Base-by-base conservation (phyloP, 2,888 invertebrate genomes). In the Plagodis pulveraria region DNA sequence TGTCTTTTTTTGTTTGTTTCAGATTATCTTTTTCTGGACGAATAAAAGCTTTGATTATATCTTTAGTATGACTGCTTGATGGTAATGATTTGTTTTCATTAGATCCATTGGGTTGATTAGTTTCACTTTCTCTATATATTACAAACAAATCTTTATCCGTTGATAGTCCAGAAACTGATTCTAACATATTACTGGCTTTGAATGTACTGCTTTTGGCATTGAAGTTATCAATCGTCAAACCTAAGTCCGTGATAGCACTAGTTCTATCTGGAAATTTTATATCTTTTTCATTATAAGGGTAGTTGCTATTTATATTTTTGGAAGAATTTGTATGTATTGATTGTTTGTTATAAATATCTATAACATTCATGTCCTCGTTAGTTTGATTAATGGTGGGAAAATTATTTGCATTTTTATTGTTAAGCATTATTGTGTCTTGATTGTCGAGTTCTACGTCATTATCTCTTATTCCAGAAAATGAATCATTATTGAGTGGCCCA, bases 111-210 rank as follows among this genome's bases (percentile, higher is more conserved):
- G 35, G 67, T 10, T 71, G 68, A 12, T 70, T 78, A 45, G 66
- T 76, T 56, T 80, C 78, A 70, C 79, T 84, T 44, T 88, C 87
- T 69, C 76, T 81, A 58, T 84, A 86, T 65, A 89, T 86, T 12
- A 86, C 62, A 70, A 88, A 84, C 50, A 89, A 65, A 68, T 86
- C 85, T 66, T 83, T 81, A 43, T 86, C 79, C 49, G 71, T 69
- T 22, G 73, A 77, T 60, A 72, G 71, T 42, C 44, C 65, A 11
- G 75, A 72, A n/a, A 65, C 57, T 32, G 76, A 74, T 41, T 58
- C 68, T 38, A 69, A 68, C 0, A 66, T 49, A 42, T 66, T 63
- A 46, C 42, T 68, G 22, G 69, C 50, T 35, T 66, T 59, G 22
- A 66, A 50, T 8, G 46, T 35, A 45, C 63, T 57, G 51, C 55